Evolutionary conservation across 2,888 invertebrate genomes (phyloP), one percentile per base, ranked within the genome.

Genomic region (Zonitis immaculata): DNA sequence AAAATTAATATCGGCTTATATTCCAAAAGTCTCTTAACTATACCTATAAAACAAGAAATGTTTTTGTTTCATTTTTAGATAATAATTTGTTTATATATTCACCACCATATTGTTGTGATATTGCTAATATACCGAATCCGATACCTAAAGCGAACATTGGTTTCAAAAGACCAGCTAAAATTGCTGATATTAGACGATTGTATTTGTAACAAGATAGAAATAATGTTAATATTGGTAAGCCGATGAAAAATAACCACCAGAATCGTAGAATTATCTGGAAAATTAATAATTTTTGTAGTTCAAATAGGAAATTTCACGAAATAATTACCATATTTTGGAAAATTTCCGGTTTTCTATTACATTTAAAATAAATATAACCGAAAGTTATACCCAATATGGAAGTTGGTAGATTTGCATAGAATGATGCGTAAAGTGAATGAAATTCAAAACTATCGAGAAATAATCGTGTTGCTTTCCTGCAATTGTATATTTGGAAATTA

Each of bases 61-160:
- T n/a, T n/a, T 47, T 18, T 35, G n/a, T 22, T 14, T 11, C n/a
- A n/a, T n/a, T n/a, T n/a, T n/a, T n/a, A n/a, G n/a, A n/a, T n/a
- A n/a, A n/a, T n/a, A n/a, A n/a, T n/a, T n/a, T n/a, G 6, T 42
- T n/a, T 5, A 22, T 7, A 42, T 42, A 16, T 12, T 56, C 48
- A 63, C 65, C 64, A 47, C 62, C 61, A 20, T 53, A 32, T 42
- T 56, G 51, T 49, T 56, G 47, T 1, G 64, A 62, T 63, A 68
- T 67, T 47, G 62, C 66, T 12, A 66, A 54, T 26, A 68, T 62
- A 7, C 65, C 66, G 6, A 65, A 49, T n/a, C 60, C 68, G 32
- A 68, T 65, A 5, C 68, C 68, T 11, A 64, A 11, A 8, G 65
- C 65, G 46, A 64, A 68, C n/a, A 63, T 42, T 0, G 66, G 68